Evolutionary conservation across 1,140 invertebrate genomes (phyloP).

Genomic region (Saccostrea echinata): DNA sequence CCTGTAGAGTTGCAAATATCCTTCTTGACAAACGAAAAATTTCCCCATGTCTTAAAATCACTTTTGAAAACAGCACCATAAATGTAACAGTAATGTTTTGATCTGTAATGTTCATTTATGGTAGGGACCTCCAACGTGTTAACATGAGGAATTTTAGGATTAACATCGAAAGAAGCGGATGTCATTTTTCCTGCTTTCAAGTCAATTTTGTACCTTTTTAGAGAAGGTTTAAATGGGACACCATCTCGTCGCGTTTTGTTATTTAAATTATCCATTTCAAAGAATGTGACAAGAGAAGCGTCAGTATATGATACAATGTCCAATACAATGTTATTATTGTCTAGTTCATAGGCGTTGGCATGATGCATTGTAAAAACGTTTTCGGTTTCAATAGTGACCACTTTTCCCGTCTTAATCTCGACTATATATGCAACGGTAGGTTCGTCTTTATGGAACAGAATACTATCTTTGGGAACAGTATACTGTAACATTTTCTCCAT

Average conservation of each 20-base stretch:
- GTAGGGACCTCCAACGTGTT: constrained; percentile 70
- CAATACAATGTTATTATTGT: constrained; percentile 62
- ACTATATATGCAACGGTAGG: constrained; percentile 67
- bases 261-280: constrained; percentile 61
- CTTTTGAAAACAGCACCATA: constrained; percentile 72
- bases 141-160: constrained; percentile 51
- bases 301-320: constrained; percentile 68
- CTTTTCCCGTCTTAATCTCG: constrained; percentile 66
- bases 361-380: constrained; percentile 72
- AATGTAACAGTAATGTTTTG: constrained; percentile 68
- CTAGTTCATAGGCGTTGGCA: constrained; percentile 73
- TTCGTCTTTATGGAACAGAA: constrained; percentile 67
- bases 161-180: constrained; percentile 42
- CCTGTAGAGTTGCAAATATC: constrained; percentile 67
- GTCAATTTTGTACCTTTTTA: constrained; percentile 69
- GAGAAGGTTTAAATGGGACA: constrained; percentile 53
- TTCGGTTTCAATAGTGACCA: constrained; percentile 62
- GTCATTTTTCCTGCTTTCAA: constrained; percentile 51
- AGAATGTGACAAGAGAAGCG: constrained; percentile 62
- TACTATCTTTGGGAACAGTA: constrained; percentile 63
- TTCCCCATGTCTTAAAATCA: constrained; percentile 62
- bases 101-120: constrained; percentile 73
- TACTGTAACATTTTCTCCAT: constrained; percentile 64
- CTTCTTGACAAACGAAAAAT: constrained; percentile 73
- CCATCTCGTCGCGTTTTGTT: constrained; percentile 62